Evolutionary conservation across 2,113 vertebrate genomes (phyloP).

Genomic region (Podarcis raffonei): DNA sequence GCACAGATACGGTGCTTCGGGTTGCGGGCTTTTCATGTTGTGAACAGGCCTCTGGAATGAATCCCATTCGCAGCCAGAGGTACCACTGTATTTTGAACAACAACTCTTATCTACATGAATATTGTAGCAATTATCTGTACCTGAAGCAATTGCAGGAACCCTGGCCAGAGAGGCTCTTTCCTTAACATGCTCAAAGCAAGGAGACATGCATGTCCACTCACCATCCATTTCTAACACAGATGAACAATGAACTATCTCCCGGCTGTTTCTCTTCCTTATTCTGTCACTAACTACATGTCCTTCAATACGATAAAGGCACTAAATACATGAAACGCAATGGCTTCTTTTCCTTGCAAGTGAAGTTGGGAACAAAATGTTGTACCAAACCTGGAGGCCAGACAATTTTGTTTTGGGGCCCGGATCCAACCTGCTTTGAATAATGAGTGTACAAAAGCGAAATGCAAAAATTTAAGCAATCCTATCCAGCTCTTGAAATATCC

Average conservation of each 20-base stretch:
- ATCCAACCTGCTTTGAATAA: background rate
- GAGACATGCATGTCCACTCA: background rate
- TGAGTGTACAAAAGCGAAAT: background rate
- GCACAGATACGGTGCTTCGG: too few relatives aligned
- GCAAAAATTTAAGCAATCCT: background rate
- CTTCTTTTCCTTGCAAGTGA: background rate
- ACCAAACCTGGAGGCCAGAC: background rate
- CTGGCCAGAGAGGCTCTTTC: background rate
- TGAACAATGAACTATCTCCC: background rate
- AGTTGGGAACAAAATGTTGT: background rate
- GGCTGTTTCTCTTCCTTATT: background rate
- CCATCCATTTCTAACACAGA: background rate
- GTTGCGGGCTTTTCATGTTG: too few relatives aligned
- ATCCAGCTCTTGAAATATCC: background rate
- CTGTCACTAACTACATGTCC: background rate
- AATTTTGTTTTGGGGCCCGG: background rate
- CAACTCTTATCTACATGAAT: background rate
- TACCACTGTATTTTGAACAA: background rate
- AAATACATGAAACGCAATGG: background rate
- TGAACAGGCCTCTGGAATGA: too few relatives aligned
- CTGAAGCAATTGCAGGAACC: background rate
- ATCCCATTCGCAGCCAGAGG: too few relatives aligned
- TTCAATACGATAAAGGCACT: background rate
- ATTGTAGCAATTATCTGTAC: background rate
- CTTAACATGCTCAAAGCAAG: background rate